Percentiles rank a stretch among this genome's conserved stretches.
Conservation (phyloP, 2,797 vertebrate genomes). For the Crocodylus rhombifer region DNA sequence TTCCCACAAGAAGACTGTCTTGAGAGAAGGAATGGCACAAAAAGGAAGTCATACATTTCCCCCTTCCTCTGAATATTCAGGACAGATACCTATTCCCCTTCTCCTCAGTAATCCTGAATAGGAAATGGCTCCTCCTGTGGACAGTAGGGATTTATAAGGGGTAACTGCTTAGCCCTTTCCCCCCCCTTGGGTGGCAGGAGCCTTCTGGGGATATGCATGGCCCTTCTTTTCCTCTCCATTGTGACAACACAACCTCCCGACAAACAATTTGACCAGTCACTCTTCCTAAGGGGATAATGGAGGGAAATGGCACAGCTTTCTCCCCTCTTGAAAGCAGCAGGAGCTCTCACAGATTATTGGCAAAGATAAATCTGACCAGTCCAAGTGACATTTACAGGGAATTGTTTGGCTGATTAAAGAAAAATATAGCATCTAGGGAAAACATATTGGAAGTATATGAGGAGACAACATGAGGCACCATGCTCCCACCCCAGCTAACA, state of each 20-base stretch:
- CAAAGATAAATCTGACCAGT: background rate
- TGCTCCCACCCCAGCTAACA: background rate
- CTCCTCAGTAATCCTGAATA: background rate
- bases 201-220: background rate
- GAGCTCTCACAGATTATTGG: background rate
- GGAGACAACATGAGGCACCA: background rate
- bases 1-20: background rate
- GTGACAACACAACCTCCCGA: background rate
- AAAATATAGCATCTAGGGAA: background rate
- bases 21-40: background rate
- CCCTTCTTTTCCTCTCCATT: background rate
- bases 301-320: background rate
- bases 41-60: background rate
- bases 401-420: slow-evolving; percentile 34
- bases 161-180: background rate
- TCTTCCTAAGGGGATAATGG: background rate
- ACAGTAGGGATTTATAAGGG: background rate
- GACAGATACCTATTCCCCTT: background rate
- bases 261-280: background rate
- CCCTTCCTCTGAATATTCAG: background rate
- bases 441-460: background rate
- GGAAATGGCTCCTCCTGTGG: background rate
- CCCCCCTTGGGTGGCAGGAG: background rate
- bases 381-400: slow-evolving; percentile 14
- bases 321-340: accelerated